Evolutionary conservation across 2,888 invertebrate species (phyloP).

Genomic region (Brachyopa scutellaris): DNA sequence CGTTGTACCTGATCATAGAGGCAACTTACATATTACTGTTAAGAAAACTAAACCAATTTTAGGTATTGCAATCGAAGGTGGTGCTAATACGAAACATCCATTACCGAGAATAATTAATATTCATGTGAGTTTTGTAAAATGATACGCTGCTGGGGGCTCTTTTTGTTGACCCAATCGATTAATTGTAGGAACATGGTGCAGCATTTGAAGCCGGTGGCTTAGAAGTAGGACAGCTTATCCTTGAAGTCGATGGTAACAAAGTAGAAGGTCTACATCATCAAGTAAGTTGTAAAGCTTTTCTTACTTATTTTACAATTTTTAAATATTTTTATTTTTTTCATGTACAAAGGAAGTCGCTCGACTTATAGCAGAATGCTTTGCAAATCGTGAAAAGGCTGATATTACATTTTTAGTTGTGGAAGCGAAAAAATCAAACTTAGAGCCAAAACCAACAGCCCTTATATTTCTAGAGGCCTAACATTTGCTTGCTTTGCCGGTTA

Average conservation of each 20-base stretch:
- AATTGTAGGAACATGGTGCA: constrained; percentile 93
- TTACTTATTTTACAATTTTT: background rate
- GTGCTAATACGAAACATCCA: constrained; percentile 97
- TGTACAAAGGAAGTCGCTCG: constrained; percentile 90
- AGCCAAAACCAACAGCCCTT: constrained; percentile 94
- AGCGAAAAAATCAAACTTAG: constrained; percentile 95
- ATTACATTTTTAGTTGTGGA: constrained; percentile 97
- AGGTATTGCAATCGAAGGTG: constrained; percentile 98
- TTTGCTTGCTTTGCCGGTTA: constrained; percentile 93
- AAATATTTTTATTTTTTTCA: constrained; percentile 16
- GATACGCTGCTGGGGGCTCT: too few relatives aligned
- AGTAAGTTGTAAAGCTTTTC: constrained; percentile 74
- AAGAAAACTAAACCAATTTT: constrained; percentile 96
- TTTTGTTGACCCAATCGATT: too few relatives aligned
- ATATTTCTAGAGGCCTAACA: constrained; percentile 97
- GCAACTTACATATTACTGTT: constrained; percentile 93
- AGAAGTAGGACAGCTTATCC: constrained; percentile 96
- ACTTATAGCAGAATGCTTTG: constrained; percentile 96
- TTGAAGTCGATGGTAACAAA: constrained; percentile 93
- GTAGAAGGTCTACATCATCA: constrained; percentile 92
- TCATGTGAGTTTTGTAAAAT: constrained; percentile 87
- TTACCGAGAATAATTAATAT: constrained; percentile 97
- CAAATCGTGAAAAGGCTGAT: constrained; percentile 91
- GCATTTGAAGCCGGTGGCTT: constrained; percentile 96
- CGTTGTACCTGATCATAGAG: constrained; percentile 92